These are phyloP conservation scores for Apodemia mormo DNA, from an alignment of 2,888 invertebrate species.

Conservation along the genomic window DNA sequence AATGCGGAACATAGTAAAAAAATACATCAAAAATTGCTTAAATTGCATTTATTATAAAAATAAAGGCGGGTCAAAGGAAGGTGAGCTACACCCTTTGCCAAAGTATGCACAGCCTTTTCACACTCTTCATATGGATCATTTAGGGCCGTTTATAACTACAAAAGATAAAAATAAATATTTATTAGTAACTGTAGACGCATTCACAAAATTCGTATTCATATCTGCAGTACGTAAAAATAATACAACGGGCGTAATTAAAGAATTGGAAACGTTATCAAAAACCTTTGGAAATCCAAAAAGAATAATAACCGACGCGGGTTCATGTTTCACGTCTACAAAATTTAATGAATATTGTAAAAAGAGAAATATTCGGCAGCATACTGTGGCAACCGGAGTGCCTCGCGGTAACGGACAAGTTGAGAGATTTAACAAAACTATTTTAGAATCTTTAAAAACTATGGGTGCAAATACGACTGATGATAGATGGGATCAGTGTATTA, in stretches of 20 bases:
- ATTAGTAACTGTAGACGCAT: slow-evolving; percentile 6
- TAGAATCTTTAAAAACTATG: slow-evolving; percentile 41
- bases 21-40: slow-evolving; percentile 13
- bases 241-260: neutral
- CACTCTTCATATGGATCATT: slow-evolving; percentile 18
- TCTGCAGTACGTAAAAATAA: slow-evolving; percentile 16
- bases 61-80: neutral
- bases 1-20: neutral
- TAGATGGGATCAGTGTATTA: slow-evolving; percentile 43
- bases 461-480: slow-evolving; percentile 37
- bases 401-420: slow-evolving; percentile 44
- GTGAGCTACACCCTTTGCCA: neutral
- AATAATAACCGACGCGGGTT: slow-evolving; percentile 15
- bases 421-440: slow-evolving; percentile 41
- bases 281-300: slow-evolving; percentile 15
- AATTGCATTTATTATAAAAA: slow-evolving; percentile 18
- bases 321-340: slow-evolving; percentile 6
- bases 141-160: neutral
- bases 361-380: slow-evolving; percentile 15
- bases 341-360: slow-evolving; percentile 4
- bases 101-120: slow-evolving; percentile 14
- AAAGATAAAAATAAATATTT: slow-evolving; percentile 4
- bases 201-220: slow-evolving; percentile 19
- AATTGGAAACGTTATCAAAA: slow-evolving; percentile 24
- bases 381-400: slow-evolving; percentile 36